These are phyloP conservation scores for Darevskia mixta DNA, from an alignment of 2,797 vertebrate genomes.

Conservation along the genomic window DNA sequence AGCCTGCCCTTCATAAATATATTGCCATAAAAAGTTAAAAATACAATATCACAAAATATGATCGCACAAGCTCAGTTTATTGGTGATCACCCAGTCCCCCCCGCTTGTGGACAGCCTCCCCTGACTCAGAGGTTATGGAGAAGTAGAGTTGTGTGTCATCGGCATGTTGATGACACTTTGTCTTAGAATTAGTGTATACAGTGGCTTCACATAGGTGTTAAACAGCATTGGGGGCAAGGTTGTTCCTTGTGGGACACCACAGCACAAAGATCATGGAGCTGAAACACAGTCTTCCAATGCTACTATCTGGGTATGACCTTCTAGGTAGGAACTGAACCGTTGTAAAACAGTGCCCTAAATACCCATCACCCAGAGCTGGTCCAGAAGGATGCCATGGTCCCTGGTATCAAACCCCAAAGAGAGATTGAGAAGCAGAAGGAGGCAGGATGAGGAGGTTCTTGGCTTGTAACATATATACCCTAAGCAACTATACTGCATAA, in stretches of 20 bases:
- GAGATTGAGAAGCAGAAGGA: background rate
- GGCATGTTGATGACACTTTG: background rate
- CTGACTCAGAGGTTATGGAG: background rate
- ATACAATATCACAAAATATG: too few species aligned
- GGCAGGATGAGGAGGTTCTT: background rate
- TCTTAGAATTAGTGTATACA: background rate
- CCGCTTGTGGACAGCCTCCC: background rate
- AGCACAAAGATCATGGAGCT: background rate
- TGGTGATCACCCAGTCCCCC: background rate
- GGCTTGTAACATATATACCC: background rate
- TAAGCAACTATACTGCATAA: background rate
- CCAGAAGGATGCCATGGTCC: background rate
- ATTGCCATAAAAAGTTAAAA: too few species aligned
- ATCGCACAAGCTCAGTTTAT: background rate
- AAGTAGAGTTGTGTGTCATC: background rate
- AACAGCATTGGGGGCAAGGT: background rate
- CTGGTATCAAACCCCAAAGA: background rate
- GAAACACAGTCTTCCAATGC: background rate
- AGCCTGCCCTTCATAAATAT: too few species aligned
- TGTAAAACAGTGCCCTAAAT: background rate
- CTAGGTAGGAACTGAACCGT: background rate
- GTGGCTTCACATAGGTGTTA: background rate
- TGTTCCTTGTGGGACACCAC: background rate
- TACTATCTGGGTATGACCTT: background rate
- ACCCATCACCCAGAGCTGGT: background rate